Percentiles rank a stretch among this genome's conserved stretches.
These are phyloP conservation scores for Odocoileus virginianus DNA, from an alignment of 2,113 vertebrate genomes.

Conservation along the genomic window DNA sequence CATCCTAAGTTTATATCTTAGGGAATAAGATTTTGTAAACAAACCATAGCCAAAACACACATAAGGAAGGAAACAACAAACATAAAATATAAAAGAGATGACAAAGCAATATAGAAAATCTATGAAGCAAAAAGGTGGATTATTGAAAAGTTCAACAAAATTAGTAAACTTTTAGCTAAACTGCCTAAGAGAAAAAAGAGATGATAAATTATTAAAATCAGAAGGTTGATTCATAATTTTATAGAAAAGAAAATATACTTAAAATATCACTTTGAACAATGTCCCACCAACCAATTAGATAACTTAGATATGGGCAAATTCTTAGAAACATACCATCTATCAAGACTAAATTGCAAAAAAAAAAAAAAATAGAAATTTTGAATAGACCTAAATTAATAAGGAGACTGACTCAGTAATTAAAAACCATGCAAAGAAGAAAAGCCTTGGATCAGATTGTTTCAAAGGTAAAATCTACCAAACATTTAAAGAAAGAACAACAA, in stretches of 20 bases:
- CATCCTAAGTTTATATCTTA: neutral
- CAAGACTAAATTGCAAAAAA: neutral
- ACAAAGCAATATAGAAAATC: neutral
- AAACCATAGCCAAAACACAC: neutral
- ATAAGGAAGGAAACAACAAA: neutral
- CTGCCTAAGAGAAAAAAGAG: neutral
- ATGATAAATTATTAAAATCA: neutral
- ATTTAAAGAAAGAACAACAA: neutral
- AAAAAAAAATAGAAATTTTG: neutral
- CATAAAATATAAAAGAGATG: neutral
- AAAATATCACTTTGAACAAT: neutral
- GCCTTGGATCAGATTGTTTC: neutral
- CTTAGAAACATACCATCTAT: neutral
- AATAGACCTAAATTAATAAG: neutral
- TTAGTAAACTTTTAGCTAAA: neutral
- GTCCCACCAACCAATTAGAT: neutral
- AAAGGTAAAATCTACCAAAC: neutral
- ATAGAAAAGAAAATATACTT: neutral
- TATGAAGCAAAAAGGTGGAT: neutral
- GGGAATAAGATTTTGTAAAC: neutral
- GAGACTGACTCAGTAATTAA: neutral
- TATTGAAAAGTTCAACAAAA: neutral
- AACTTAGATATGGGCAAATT: neutral
- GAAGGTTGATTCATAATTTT: neutral
- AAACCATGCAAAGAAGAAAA: neutral